Evolutionary conservation across 2,113 vertebrate genomes (phyloP).

Genomic region (Telmatochromis bifrenatus): DNA sequence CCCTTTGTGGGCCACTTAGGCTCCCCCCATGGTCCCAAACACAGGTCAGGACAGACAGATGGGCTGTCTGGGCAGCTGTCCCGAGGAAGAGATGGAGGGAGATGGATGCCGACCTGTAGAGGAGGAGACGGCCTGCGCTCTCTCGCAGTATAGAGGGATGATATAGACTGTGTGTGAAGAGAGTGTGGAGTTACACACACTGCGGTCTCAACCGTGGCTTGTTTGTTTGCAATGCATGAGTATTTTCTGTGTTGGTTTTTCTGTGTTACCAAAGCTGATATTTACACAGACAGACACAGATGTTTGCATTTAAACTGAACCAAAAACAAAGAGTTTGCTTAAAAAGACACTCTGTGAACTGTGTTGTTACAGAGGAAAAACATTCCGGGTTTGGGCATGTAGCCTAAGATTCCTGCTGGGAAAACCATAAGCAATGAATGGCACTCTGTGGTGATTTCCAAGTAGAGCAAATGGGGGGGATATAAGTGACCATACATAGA

Average conservation of each 20-base stretch:
- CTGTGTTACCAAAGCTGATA: background rate
- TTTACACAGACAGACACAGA: background rate
- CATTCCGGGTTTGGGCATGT: background rate
- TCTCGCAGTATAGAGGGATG: background rate
- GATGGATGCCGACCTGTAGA: constrained; percentile 38
- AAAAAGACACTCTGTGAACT: background rate
- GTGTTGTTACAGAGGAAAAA: background rate
- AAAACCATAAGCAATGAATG: constrained; percentile 27
- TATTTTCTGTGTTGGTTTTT: background rate
- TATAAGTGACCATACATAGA: constrained; percentile 41
- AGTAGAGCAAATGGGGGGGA: constrained; percentile 22
- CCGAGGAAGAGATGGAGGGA: constrained; percentile 12
- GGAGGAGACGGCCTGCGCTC: constrained; percentile 3
- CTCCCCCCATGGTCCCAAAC: constrained; percentile 47
- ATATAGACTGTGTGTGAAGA: background rate
- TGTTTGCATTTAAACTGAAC: constrained; percentile 3
- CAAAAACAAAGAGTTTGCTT: background rate
- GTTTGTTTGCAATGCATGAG: background rate
- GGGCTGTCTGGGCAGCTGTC: constrained; percentile 51
- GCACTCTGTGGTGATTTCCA: constrained; percentile 19
- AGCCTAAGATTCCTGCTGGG: constrained; percentile 39
- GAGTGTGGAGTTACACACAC: background rate
- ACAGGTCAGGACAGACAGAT: constrained; percentile 67
- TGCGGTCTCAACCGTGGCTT: constrained; percentile 23
- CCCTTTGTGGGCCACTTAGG: constrained; percentile 49